A percentile compares a stretch with the other conserved stretches of the same genome.
phyloP scores from a whole-genome alignment of 2,797 vertebrate species.

The Lagorchestes hirsutus region DNA sequence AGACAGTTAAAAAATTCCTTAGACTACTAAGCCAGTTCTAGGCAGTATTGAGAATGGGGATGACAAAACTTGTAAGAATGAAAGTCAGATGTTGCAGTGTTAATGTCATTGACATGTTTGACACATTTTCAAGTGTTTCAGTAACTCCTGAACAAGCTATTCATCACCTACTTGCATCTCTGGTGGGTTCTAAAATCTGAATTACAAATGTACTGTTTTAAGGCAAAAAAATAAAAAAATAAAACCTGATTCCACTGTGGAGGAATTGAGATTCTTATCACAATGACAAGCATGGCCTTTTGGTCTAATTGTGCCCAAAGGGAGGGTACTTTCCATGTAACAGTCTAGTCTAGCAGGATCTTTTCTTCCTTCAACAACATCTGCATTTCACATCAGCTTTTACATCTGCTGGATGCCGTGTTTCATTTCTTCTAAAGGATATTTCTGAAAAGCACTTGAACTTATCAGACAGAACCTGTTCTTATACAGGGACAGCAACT shows the following conservation, averaged over 20 bases:
- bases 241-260: constrained; percentile 81
- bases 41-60: neutral
- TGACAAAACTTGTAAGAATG: neutral
- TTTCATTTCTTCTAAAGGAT: neutral
- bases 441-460: neutral
- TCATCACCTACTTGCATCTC: constrained; percentile 57
- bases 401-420: neutral
- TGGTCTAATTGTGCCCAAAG: constrained; percentile 83
- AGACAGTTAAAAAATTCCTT: neutral
- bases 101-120: neutral
- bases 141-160: constrained; percentile 33
- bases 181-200: constrained; percentile 80
- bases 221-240: constrained; percentile 71
- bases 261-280: constrained; percentile 82
- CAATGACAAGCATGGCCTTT: constrained; percentile 82
- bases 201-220: constrained; percentile 82
- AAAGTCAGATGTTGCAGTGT: neutral
- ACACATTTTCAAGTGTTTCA: constrained; percentile 62
- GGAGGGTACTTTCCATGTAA: constrained; percentile 74
- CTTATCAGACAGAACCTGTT: neutral
- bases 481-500: neutral
- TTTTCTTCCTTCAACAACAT: neutral
- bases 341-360: neutral
- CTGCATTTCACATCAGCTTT: neutral
- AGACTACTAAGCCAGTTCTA: neutral